phyloP scores from a whole-genome alignment of 2,797 vertebrate species.

The Falco concolor region DNA sequence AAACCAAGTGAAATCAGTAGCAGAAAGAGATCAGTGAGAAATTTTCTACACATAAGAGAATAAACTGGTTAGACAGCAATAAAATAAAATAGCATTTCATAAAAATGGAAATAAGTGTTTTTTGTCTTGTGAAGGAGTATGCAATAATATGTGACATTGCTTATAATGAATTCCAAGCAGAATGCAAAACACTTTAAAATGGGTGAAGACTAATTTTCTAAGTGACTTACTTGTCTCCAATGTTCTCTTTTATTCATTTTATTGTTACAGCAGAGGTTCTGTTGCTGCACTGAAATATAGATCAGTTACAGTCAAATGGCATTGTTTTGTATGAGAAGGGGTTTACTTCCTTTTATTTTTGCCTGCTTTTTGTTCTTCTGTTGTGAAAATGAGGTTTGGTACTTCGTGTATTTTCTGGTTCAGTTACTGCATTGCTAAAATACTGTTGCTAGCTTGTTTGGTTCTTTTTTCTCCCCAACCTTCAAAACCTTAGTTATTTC shows the following conservation, averaged over 20 bases:
- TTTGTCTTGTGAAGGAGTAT: neutral
- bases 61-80: neutral
- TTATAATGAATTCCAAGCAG: neutral
- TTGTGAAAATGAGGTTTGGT: neutral
- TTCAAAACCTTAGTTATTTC: neutral
- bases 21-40: neutral
- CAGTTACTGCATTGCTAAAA: neutral
- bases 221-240: neutral
- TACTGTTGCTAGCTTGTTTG: neutral
- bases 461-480: neutral
- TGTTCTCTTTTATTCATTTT: neutral
- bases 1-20: neutral
- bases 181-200: neutral
- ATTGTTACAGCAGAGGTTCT: neutral
- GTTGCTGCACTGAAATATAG: neutral
- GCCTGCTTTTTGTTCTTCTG: neutral
- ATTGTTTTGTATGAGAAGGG: neutral
- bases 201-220: constrained; percentile 27
- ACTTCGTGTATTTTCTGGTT: neutral
- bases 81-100: constrained; percentile 17
- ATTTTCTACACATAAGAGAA: neutral
- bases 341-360: neutral
- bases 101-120: neutral
- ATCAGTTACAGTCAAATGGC: neutral
- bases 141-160: neutral